Conservation (phyloP, 2,113 vertebrate genomes). For the Melospiza melodia region DNA sequence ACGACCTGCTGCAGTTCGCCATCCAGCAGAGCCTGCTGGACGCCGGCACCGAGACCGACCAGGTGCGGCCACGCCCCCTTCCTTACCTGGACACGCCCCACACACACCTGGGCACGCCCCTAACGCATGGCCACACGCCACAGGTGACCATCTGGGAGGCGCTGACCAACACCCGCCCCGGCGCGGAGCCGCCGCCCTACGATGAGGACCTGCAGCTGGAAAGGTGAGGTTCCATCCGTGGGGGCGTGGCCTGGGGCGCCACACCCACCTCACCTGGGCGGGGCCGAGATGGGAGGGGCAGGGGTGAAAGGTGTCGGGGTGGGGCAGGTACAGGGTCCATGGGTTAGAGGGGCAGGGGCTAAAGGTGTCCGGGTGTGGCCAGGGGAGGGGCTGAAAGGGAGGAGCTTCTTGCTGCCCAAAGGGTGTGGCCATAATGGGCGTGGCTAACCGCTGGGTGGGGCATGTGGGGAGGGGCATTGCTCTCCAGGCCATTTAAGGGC, state of each 20-base stretch:
- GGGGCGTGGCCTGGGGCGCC: neutral
- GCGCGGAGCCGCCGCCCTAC: constrained; percentile 71
- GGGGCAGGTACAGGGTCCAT: neutral
- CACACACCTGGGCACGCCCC: fast-evolving
- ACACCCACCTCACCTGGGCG: neutral
- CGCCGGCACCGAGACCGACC: constrained; percentile 90
- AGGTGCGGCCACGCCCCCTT: constrained; percentile 65
- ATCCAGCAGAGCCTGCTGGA: constrained; percentile 95
- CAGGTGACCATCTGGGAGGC: constrained; percentile 97
- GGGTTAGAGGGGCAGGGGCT: neutral
- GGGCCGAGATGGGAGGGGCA: neutral
- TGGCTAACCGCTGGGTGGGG: fast-evolving
- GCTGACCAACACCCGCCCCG: constrained; percentile 85
- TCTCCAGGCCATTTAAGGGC: neutral
- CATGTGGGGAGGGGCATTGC: fast-evolving
- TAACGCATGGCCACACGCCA: fast-evolving
- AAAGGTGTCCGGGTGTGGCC: neutral
- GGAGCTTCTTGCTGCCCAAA: neutral
- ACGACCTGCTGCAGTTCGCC: constrained; percentile 92
- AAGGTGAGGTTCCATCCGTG: constrained; percentile 63
- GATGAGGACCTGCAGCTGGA: constrained; percentile 92
- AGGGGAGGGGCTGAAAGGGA: neutral
- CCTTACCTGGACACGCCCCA: fast-evolving
- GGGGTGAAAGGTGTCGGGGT: neutral
- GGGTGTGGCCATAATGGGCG: neutral